These are phyloP conservation scores for Gobionotothen gibberifrons DNA, from an alignment of 2,797 vertebrate genomes.

Conservation along the genomic window DNA sequence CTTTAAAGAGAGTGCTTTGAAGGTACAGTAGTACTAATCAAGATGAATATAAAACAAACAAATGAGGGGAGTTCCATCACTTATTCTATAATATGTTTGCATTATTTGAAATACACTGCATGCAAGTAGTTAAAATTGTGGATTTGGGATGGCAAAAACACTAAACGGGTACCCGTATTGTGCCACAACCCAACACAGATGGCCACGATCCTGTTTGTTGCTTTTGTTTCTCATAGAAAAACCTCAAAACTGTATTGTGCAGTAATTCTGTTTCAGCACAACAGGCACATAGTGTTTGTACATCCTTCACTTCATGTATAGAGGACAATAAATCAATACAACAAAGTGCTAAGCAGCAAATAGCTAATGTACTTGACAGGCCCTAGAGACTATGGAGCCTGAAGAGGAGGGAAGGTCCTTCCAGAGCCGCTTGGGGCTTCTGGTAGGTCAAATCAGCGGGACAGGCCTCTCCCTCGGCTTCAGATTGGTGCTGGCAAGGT, in stretches of 20 bases:
- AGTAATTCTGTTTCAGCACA: not conserved
- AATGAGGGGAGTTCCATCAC: not conserved
- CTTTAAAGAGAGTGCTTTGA: not conserved
- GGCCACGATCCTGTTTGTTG: not conserved
- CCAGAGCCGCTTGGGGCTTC: conserved; percentile 14
- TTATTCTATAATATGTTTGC: too few relatives aligned
- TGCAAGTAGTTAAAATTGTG: not conserved
- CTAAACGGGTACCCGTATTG: not conserved
- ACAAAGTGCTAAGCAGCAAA: conserved; percentile 62
- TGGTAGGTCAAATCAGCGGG: conserved; percentile 55
- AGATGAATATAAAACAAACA: not conserved
- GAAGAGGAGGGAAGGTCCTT: conserved; percentile 48
- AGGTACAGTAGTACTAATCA: not conserved
- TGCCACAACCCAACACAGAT: not conserved
- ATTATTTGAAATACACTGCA: not conserved
- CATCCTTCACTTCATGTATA: conserved; percentile 22
- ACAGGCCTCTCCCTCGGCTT: conserved; percentile 20
- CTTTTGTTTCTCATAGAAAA: not conserved
- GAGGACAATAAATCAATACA: conserved; percentile 64
- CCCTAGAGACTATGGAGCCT: conserved; percentile 51
- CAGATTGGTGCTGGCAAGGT: conserved; percentile 56
- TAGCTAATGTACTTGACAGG: conserved; percentile 55
- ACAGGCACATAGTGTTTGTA: conserved; percentile 1
- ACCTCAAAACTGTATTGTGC: not conserved
- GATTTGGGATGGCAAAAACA: not conserved